Evolutionary conservation across 2,113 vertebrate species (phyloP), one percentile per base, ranked within the genome.

Genomic region (Hippocampus zosterae): DNA sequence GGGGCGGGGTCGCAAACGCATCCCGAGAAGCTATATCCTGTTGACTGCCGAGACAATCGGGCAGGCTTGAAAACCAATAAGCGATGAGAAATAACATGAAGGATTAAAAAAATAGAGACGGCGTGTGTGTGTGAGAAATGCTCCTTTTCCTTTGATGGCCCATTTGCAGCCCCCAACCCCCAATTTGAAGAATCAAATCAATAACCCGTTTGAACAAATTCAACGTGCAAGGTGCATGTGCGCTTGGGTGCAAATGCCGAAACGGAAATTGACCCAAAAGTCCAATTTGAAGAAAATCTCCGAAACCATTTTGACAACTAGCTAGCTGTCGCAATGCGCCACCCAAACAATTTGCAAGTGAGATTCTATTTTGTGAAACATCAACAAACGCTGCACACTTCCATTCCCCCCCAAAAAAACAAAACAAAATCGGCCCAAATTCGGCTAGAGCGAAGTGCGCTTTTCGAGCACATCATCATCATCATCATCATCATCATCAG

Each of bases 391-490:
- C 80, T 88, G 81, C 88, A 89, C 85, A 82, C 74, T 53, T 80
- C 84, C 79, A 83, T 81, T 81, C 73, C 72, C 33, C 5, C 73
- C 72, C 33, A 0, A 5, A 33, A 84, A 64, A 25, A 42, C n/a
- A 41, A 41, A n/a, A 63, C 21, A 62, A 62, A 9, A 84, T 90
- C 81, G 85, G 87, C 87, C 87, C 86, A 81, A 80, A 82, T 87
- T 85, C 82, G 88, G 88, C 88, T 85, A 87, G 87, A 88, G 86
- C 82, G 76, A 83, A 90, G 85, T 85, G 79, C 88, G n/a, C n/a
- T n/a, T 84, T 86, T 90, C 89, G 91, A 90, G 78, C 84, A 81
- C 29, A 81, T 75, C 75, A 73, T 71, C 75, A 84, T 79, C 81
- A 84, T 74, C 75, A 89, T 85, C 88, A 85, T 81, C 80, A 85